A percentile compares a stretch with the other conserved stretches of the same genome.
Evolutionary conservation across 1,140 invertebrate genomes (phyloP).

Genomic region (Piezodorus guildinii): DNA sequence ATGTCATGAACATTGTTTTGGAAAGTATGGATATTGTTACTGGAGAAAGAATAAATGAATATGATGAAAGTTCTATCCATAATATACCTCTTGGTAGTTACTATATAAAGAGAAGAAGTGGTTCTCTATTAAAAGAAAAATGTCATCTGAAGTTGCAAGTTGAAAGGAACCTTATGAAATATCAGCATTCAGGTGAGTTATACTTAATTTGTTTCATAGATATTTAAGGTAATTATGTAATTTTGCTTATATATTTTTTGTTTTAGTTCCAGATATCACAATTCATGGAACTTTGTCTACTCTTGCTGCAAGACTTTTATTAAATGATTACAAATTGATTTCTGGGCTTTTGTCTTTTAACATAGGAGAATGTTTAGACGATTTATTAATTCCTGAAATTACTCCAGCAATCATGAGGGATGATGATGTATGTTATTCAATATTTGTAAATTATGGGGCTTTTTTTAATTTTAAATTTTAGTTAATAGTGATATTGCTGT

Average conservation of each 20-base stretch:
- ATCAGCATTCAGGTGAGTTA: conserved; percentile 44
- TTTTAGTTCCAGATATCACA: conserved; percentile 69
- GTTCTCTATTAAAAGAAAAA: conserved; percentile 61
- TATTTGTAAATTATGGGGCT: not conserved
- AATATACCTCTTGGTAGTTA: conserved; percentile 37
- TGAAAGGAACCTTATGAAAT: conserved; percentile 70
- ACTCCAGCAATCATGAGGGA: conserved; percentile 15
- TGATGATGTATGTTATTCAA: conserved; percentile 12
- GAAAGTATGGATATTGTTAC: conserved; percentile 74
- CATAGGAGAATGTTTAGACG: conserved; percentile 78
- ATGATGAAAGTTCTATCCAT: not conserved
- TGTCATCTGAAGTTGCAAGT: conserved; percentile 68
- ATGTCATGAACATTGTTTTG: conserved; percentile 64
- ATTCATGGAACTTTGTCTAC: conserved; percentile 77
- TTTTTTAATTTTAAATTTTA: not conserved
- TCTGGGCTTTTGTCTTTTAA: conserved; percentile 82
- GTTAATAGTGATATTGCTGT: not conserved
- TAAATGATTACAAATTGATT: conserved; percentile 77
- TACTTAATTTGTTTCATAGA: not conserved
- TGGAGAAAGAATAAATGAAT: conserved; percentile 39
- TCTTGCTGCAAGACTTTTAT: conserved; percentile 69
- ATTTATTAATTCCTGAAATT: conserved; percentile 33
- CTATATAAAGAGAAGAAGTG: conserved; percentile 41
- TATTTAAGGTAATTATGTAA: not conserved
- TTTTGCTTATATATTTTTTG: conserved; percentile 22